These are phyloP conservation scores for Trogon melanurus DNA, from an alignment of 2,113 vertebrate genomes.

Conservation along the genomic window DNA sequence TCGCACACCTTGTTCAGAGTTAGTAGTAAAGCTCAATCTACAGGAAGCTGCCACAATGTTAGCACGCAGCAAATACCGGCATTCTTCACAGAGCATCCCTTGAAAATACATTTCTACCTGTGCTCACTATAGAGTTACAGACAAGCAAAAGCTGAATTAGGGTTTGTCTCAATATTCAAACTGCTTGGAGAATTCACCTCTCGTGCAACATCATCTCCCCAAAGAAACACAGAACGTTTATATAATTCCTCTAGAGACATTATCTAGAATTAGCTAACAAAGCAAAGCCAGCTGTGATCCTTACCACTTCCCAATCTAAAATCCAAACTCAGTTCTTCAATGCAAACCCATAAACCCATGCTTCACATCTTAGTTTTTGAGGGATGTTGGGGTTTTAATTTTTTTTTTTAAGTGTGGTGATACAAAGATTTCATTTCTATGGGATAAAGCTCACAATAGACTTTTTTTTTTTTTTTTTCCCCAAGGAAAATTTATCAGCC, in stretches of 20 bases:
- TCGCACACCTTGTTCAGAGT: neutral
- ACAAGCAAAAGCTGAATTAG: neutral
- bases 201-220: neutral
- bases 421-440: fast-evolving
- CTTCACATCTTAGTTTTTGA: neutral
- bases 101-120: neutral
- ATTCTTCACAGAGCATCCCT: neutral
- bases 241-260: neutral
- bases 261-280: neutral
- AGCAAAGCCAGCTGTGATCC: neutral
- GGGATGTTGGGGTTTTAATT: neutral
- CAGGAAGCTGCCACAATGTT: neutral
- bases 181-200: neutral
- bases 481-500: neutral
- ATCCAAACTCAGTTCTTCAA: neutral
- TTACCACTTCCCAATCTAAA: neutral
- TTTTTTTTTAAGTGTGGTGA: neutral
- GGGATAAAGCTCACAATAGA: neutral
- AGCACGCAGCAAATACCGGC: neutral
- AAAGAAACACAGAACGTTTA: neutral
- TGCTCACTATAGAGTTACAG: neutral
- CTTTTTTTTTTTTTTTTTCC: neutral
- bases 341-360: neutral
- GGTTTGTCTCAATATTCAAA: neutral
- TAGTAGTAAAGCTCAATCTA: neutral